Conservation (phyloP, 1,140 invertebrate species). For the Neodiprion lecontei region DNA sequence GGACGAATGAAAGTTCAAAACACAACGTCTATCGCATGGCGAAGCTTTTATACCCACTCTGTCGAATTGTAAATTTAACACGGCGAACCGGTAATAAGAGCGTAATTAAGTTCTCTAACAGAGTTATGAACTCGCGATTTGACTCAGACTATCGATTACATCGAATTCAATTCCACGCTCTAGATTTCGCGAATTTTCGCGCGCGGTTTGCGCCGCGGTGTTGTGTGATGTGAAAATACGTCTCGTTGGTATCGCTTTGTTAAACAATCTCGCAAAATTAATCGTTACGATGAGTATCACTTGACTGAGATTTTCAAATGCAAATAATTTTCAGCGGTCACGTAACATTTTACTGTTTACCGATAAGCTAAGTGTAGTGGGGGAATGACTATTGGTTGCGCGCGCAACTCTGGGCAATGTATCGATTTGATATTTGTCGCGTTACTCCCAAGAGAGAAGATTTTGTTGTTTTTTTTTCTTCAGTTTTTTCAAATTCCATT, state of each 20-base stretch:
- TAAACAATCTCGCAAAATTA: too few relatives aligned
- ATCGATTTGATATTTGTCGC: conserved; percentile 47
- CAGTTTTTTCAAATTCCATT: not conserved
- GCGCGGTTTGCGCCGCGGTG: not conserved
- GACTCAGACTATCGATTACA: not conserved
- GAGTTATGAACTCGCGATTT: not conserved
- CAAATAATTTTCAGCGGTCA: conserved; percentile 18
- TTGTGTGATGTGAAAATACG: not conserved
- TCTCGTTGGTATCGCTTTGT: too few relatives aligned
- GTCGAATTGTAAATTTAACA: too few relatives aligned
- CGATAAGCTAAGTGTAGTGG: conserved; percentile 33
- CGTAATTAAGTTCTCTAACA: not conserved
- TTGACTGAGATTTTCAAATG: conserved; percentile 13
- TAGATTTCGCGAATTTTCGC: not conserved
- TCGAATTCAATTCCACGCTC: not conserved
- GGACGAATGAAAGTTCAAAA: too few relatives aligned
- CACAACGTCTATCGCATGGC: too few relatives aligned
- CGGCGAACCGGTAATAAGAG: too few relatives aligned
- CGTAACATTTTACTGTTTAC: conserved; percentile 31
- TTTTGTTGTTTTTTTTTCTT: conserved; percentile 1
- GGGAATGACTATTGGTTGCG: conserved; percentile 35
- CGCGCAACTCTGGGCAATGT: conserved; percentile 36
- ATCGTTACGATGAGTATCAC: too few relatives aligned
- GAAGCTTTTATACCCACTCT: too few relatives aligned
- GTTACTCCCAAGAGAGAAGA: conserved; percentile 30